These are phyloP conservation scores for Ophion ellenae DNA, from an alignment of 2,888 invertebrate genomes.

Conservation along the genomic window DNA sequence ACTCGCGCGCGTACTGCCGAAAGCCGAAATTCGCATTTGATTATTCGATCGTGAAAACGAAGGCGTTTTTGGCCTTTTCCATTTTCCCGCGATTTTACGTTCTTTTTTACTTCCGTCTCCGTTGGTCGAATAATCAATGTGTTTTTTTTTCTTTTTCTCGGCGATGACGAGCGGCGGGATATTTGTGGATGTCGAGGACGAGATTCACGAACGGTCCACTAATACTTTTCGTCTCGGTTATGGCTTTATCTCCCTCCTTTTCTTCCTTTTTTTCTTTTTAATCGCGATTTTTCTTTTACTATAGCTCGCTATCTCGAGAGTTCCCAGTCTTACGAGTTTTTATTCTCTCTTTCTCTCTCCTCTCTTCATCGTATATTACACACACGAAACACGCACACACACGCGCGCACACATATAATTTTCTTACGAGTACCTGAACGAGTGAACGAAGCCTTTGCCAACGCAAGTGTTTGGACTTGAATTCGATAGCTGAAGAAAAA, in stretches of 20 bases:
- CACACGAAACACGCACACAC: conserved; percentile 37
- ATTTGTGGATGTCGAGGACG: conserved; percentile 51
- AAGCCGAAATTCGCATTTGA: conserved; percentile 64
- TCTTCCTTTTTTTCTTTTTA: conserved; percentile 10
- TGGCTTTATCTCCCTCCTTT: neutral
- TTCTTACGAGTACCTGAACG: conserved; percentile 57
- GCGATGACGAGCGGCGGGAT: conserved; percentile 50
- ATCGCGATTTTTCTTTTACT: conserved; percentile 41
- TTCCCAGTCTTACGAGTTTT: conserved; percentile 38
- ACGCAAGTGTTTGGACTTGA: conserved; percentile 27
- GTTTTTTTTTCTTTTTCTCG: conserved; percentile 25
- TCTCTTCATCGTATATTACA: conserved; percentile 34
- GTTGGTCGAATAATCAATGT: neutral
- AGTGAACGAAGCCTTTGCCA: conserved; percentile 33
- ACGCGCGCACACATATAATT: neutral
- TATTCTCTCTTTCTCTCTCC: conserved; percentile 19
- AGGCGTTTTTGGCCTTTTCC: conserved; percentile 37
- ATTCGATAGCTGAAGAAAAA: conserved; percentile 7
- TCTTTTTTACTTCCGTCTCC: neutral
- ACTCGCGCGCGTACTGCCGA: conserved; percentile 72
- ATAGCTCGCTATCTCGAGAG: conserved; percentile 53
- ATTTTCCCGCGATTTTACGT: neutral
- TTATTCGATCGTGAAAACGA: conserved; percentile 64
- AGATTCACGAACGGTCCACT: conserved; percentile 50
- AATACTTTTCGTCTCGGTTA: neutral